Percentiles rank a stretch among this genome's conserved stretches.
Evolutionary conservation across 2,888 invertebrate species (phyloP).

Genomic region (Mellilla xanthometata): DNA sequence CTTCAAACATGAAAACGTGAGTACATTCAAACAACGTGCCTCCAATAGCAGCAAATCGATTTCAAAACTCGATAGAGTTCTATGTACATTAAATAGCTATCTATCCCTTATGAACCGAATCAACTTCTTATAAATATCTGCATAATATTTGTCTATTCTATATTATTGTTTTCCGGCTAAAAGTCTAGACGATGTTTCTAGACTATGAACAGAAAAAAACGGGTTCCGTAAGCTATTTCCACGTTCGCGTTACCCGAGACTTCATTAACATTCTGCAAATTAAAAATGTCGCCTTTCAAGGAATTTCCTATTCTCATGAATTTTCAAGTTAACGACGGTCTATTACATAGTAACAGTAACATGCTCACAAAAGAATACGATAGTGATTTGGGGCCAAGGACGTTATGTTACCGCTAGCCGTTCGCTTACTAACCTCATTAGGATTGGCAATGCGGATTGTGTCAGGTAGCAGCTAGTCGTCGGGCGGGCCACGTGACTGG

Average conservation of each 20-base stretch:
- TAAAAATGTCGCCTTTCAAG: slow-evolving; percentile 22
- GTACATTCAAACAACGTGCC: slow-evolving; percentile 70
- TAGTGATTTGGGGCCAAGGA: slow-evolving; percentile 28
- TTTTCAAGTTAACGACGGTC: slow-evolving; percentile 19
- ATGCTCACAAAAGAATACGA: slow-evolving; percentile 21
- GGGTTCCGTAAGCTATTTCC: not conserved
- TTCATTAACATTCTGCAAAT: slow-evolving; percentile 27
- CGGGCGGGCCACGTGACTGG: not conserved
- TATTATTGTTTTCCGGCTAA: too few relatives aligned
- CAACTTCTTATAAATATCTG: too few relatives aligned
- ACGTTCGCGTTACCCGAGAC: slow-evolving; percentile 12
- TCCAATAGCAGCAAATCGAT: too few relatives aligned
- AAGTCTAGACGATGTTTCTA: too few relatives aligned
- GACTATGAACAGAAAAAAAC: too few relatives aligned
- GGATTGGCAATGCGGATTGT: slow-evolving; percentile 19
- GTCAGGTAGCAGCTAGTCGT: slow-evolving; percentile 4
- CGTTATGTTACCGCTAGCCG: slow-evolving; percentile 19
- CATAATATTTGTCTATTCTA: too few relatives aligned
- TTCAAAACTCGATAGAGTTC: too few relatives aligned
- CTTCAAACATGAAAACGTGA: slow-evolving; percentile 99
- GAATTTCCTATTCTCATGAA: slow-evolving; percentile 27
- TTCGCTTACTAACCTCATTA: slow-evolving; percentile 20
- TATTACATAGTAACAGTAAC: slow-evolving; percentile 26
- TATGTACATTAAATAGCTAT: too few relatives aligned
- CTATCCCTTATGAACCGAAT: too few relatives aligned